Evolutionary conservation across 2,888 invertebrate species (phyloP).

Genomic region (Timandra comae): DNA sequence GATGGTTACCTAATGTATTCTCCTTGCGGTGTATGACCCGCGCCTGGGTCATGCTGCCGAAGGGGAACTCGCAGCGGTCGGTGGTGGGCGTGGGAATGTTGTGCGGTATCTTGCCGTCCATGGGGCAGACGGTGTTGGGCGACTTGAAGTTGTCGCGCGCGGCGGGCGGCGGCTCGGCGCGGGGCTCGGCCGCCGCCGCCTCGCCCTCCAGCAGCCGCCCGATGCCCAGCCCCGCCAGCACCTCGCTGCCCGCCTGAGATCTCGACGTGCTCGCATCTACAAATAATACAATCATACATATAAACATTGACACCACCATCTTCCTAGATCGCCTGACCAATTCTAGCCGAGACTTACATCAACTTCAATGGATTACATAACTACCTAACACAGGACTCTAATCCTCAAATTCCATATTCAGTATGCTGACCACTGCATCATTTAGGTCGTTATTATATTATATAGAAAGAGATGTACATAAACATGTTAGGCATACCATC

Average conservation of each 20-base stretch:
- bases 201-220: conserved; percentile 51
- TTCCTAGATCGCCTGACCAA: too few species aligned
- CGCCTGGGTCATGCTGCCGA: conserved; percentile 94
- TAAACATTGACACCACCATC: too few species aligned
- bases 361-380: too few species aligned
- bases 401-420: too few species aligned
- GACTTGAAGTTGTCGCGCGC: conserved; percentile 79
- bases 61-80: conserved; percentile 85
- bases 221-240: conserved; percentile 57
- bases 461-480: too few species aligned
- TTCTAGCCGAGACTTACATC: too few species aligned
- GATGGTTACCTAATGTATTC: conserved; percentile 72
- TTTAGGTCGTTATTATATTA: too few species aligned
- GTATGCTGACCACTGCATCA: too few species aligned
- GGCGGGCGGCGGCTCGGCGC: conserved; percentile 25
- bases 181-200: conserved; percentile 36
- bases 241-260: conserved; percentile 39
- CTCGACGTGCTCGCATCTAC: conserved; percentile 58
- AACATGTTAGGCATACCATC: too few species aligned
- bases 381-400: too few species aligned
- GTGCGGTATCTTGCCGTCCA: conserved; percentile 83
- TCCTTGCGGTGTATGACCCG: conserved; percentile 89
- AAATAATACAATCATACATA: neutral
- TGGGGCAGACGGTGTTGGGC: conserved; percentile 92
- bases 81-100: conserved; percentile 71